Evolutionary conservation across 2,797 vertebrate species (phyloP).

Genomic region (Amphiprion clarkii): DNA sequence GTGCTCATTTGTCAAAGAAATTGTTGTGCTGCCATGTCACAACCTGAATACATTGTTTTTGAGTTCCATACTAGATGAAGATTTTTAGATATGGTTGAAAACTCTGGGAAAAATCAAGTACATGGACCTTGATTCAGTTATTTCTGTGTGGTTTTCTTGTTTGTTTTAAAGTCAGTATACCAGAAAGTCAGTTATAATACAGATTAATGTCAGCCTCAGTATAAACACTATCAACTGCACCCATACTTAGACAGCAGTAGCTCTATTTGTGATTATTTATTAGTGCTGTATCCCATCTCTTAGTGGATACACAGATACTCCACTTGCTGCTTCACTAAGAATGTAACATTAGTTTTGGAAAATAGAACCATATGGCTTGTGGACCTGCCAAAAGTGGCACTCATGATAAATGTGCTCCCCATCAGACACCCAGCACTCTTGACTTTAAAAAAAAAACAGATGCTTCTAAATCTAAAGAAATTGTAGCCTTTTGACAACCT

Average conservation of each 20-base stretch:
- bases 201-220: conserved; percentile 5
- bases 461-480: conserved; percentile 44
- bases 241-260: neutral
- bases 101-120: neutral
- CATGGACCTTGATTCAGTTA: neutral
- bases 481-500: neutral
- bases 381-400: conserved; percentile 57
- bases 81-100: neutral
- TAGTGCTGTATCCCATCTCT: conserved; percentile 20
- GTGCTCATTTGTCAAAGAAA: too few species aligned
- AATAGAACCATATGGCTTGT: conserved; percentile 56
- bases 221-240: conserved; percentile 3
- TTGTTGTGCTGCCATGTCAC: too few species aligned
- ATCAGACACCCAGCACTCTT: conserved; percentile 21
- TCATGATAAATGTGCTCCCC: conserved; percentile 61
- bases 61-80: too few species aligned
- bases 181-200: neutral
- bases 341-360: conserved; percentile 43
- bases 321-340: conserved; percentile 31
- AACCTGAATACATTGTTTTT: too few species aligned
- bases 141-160: neutral
- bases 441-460: conserved; percentile 40
- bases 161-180: neutral
- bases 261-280: conserved; percentile 19
- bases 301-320: neutral